Conservation (phyloP, 2,888 invertebrate genomes). For the Drosophila stalkeri region DNA sequence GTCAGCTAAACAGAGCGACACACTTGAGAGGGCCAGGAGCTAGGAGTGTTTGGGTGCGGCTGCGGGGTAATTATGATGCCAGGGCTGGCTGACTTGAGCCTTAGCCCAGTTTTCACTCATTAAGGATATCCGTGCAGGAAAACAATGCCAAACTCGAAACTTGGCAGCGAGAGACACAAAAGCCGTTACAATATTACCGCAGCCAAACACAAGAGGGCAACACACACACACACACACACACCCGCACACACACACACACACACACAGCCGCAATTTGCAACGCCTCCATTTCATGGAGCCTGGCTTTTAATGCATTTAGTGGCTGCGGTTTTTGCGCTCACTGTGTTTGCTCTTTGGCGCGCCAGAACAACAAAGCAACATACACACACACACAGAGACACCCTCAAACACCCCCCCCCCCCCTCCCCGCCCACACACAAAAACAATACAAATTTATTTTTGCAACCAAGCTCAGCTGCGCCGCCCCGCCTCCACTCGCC, state of each 20-base stretch:
- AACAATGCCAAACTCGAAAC: conserved; percentile 78
- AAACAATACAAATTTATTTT: conserved; percentile 78
- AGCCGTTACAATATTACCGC: conserved; percentile 77
- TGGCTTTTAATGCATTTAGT: conserved; percentile 78
- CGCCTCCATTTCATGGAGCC: conserved; percentile 58
- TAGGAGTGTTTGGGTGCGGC: neutral
- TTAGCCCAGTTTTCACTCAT: conserved; percentile 82
- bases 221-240: conserved; percentile 10
- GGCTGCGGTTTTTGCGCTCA: conserved; percentile 77
- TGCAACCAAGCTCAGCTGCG: conserved; percentile 36
- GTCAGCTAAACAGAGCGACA: conserved; percentile 48
- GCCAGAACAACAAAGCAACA: conserved; percentile 57
- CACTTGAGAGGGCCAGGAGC: neutral
- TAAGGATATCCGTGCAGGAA: conserved; percentile 84
- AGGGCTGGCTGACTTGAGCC: conserved; percentile 38
- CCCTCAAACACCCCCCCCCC: no score
- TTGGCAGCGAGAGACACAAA: conserved; percentile 62
- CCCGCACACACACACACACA: neutral
- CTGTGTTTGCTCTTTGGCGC: conserved; percentile 79
- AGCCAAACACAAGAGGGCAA: conserved; percentile 45
- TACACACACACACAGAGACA: conserved; percentile 33
- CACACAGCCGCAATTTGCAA: conserved; percentile 50
- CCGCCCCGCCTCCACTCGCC: neutral
- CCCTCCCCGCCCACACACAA: conserved; percentile 41
- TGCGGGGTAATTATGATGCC: conserved; percentile 57